phyloP scores from a whole-genome alignment of 2,888 invertebrate genomes.

The Trissolcus brochymenae region DNA sequence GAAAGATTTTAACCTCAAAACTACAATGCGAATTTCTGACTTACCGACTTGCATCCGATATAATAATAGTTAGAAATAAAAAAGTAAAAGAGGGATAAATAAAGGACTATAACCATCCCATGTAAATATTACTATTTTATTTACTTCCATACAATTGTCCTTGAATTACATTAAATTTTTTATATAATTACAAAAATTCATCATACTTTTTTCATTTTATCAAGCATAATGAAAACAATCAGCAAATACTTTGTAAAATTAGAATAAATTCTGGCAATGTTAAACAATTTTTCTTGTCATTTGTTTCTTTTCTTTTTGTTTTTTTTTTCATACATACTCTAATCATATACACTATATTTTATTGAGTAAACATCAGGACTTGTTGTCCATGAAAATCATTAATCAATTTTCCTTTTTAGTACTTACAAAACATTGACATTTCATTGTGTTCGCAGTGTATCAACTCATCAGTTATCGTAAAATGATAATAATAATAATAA shows the following conservation, averaged over 20 bases:
- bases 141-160: conserved; percentile 54
- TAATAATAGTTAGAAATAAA: too few species aligned
- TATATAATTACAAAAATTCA: conserved; percentile 55
- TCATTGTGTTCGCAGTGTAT: conserved; percentile 12
- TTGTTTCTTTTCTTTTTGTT: neutral
- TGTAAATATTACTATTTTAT: conserved; percentile 55
- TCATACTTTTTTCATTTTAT: conserved; percentile 36
- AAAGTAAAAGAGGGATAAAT: neutral
- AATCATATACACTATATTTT: conserved; percentile 50
- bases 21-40: neutral
- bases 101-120: conserved; percentile 14
- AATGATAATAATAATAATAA: too few species aligned
- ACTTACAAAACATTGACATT: conserved; percentile 65
- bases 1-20: neutral
- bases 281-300: conserved; percentile 50
- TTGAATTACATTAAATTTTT: conserved; percentile 54
- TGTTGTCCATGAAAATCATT: conserved; percentile 58
- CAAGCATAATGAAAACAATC: conserved; percentile 58
- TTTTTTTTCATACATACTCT: conserved; percentile 25
- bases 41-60: too few species aligned
- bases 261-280: conserved; percentile 57
- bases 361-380: conserved; percentile 39
- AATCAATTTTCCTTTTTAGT: conserved; percentile 65
- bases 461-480: too few species aligned
- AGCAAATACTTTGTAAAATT: conserved; percentile 53